Conservation (phyloP, 2,888 invertebrate genomes). For the Drosophila demipolita region DNA sequence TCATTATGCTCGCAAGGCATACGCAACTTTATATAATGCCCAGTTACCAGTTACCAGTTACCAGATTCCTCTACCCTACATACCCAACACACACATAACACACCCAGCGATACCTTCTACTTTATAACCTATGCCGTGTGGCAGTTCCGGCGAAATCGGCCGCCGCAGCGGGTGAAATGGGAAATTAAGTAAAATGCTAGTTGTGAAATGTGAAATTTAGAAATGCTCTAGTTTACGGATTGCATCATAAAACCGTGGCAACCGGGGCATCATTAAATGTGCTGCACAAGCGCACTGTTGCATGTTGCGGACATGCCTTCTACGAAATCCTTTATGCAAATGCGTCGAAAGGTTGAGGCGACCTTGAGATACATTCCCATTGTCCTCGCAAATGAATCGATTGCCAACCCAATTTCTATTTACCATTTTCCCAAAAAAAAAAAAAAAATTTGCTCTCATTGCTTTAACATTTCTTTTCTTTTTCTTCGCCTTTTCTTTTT, state of each 20-base stretch:
- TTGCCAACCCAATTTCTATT: conserved; percentile 24
- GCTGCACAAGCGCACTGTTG: conserved; percentile 65
- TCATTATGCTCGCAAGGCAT: conserved; percentile 30
- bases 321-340: conserved; percentile 72
- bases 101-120: neutral
- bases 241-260: conserved; percentile 67
- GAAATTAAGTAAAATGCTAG: conserved; percentile 46
- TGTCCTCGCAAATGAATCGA: conserved; percentile 37
- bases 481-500: neutral
- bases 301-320: conserved; percentile 58
- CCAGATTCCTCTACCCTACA: conserved; percentile 12
- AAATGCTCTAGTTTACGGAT: conserved; percentile 51
- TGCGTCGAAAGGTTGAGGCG: conserved; percentile 47
- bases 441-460: conserved; percentile 16
- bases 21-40: conserved; percentile 69
- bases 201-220: conserved; percentile 13
- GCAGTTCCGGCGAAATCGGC: conserved; percentile 51
- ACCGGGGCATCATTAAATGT: conserved; percentile 42
- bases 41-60: conserved; percentile 43
- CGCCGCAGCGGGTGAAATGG: conserved; percentile 65
- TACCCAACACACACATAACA: neutral
- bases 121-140: conserved; percentile 13
- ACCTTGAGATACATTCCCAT: conserved; percentile 48
- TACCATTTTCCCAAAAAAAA: conserved; percentile 14
- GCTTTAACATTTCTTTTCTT: neutral